Evolutionary conservation across 2,113 vertebrate species (phyloP), one percentile per base, ranked within the genome.

Genomic region (Ictidomys tridecemlineatus): DNA sequence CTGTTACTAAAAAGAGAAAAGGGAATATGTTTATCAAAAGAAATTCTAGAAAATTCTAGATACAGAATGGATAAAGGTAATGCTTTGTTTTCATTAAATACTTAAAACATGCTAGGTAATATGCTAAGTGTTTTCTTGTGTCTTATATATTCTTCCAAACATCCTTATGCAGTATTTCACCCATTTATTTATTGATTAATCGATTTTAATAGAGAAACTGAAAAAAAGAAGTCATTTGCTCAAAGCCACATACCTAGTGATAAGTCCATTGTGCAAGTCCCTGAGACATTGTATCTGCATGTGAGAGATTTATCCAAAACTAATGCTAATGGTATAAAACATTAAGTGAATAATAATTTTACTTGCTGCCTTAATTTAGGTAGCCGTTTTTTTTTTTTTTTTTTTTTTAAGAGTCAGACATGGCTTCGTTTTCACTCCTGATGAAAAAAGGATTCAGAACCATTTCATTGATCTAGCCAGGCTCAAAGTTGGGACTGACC

Each of bases 391-490:
- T 7, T 45, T 8, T 8, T 8, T 45, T 8, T 8, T 8, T 8
- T 45, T 45, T 6, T 45, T 45, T 7, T 45, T 45, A 45, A 45
- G 32, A 39, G 20, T 82, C 78, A 45, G 32, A 53, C 16, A 48
- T 70, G 34, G 74, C 69, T 96, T 90, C 94, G 12, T 92, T 58
- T 93, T 89, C 37, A 58, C 32, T 79, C 42, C 53, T 61, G 53
- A 42, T 93, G 78, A 77, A 93, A 84, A 80, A 95, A 82, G 28
- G n/a, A 85, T 77, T 95, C 73, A 87, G 28, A 93, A 82, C 72
- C 34, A 34, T 74, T 58, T 10, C 10, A 28, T 7, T 85, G 63
- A 85, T 87, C 32, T 65, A 34, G 39, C 65, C 20, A 39, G 51
- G 14, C 58, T 89, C 34, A 22, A 4, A 77, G 24, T 58, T 76